phyloP scores from a whole-genome alignment of 2,113 vertebrate species.

The Platichthys flesus region DNA sequence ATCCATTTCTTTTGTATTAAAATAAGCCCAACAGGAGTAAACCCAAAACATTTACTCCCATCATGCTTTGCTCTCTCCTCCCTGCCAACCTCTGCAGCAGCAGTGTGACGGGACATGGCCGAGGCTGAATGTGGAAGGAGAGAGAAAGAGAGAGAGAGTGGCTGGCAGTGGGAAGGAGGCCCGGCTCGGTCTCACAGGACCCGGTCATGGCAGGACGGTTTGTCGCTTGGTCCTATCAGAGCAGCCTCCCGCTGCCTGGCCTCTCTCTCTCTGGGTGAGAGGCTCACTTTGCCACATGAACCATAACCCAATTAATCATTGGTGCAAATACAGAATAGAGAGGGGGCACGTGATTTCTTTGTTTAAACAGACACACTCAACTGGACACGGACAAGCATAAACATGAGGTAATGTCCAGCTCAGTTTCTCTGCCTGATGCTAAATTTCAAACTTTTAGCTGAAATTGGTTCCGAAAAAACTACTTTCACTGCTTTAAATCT shows the following conservation, averaged over 20 bases:
- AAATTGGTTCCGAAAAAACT: conserved; percentile 1
- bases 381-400: conserved; percentile 19
- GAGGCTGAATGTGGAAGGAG: conserved; percentile 22
- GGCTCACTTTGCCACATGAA: conserved; percentile 56
- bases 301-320: conserved; percentile 67
- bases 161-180: conserved; percentile 26
- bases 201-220: conserved; percentile 46
- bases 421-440: neutral
- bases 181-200: conserved; percentile 49
- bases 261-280: conserved; percentile 30
- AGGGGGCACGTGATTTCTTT: conserved; percentile 25
- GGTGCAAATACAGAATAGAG: conserved; percentile 41
- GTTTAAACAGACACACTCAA: conserved; percentile 35
- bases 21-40: conserved; percentile 1
- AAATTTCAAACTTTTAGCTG: neutral
- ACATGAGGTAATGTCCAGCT: neutral
- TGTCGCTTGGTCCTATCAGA: conserved; percentile 17
- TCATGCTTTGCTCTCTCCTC: conserved; percentile 6
- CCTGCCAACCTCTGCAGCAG: conserved; percentile 17
- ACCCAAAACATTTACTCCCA: conserved; percentile 2
- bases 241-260: conserved; percentile 1
- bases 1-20: neutral
- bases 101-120: conserved; percentile 47
- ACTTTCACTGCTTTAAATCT: neutral
- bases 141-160: conserved; percentile 2